These are phyloP conservation scores for Drosophila malerkotliana DNA, from an alignment of 1,140 invertebrate genomes.

Conservation along the genomic window DNA sequence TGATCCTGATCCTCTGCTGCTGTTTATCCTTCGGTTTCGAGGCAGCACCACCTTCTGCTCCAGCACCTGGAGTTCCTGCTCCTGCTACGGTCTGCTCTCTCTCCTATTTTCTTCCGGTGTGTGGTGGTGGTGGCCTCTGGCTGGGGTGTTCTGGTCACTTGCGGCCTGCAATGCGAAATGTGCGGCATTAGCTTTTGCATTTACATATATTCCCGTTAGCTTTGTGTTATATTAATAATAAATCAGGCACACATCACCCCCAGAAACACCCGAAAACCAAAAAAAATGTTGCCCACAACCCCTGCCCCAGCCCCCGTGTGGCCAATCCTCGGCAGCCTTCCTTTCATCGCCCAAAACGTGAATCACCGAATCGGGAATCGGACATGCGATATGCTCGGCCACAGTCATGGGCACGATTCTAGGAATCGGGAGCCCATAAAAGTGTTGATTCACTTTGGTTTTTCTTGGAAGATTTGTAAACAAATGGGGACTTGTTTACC, in stretches of 20 bases:
- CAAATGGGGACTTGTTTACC: neutral
- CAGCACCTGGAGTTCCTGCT: conserved; percentile 3
- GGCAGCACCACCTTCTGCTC: conserved; percentile 20
- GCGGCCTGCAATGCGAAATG: conserved; percentile 25
- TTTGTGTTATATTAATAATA: conserved; percentile 18
- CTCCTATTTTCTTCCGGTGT: neutral
- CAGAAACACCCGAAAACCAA: neutral
- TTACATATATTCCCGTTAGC: conserved; percentile 21
- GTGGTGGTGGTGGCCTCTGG: no score
- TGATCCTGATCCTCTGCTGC: conserved; percentile 1
- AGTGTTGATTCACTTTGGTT: neutral
- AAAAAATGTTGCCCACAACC: neutral
- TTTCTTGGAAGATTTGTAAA: neutral
- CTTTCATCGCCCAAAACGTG: conserved; percentile 3
- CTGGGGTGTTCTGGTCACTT: neutral
- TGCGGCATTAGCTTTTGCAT: conserved; percentile 32
- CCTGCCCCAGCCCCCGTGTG: neutral
- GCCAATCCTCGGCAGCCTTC: neutral
- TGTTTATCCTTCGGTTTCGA: neutral
- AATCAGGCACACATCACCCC: neutral
- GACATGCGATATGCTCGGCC: neutral
- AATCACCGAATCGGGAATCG: neutral
- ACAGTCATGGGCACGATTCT: neutral
- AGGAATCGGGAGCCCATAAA: neutral
- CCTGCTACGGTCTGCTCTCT: neutral